Evolutionary conservation across 2,797 vertebrate genomes (phyloP).

Genomic region (Characodon lateralis): DNA sequence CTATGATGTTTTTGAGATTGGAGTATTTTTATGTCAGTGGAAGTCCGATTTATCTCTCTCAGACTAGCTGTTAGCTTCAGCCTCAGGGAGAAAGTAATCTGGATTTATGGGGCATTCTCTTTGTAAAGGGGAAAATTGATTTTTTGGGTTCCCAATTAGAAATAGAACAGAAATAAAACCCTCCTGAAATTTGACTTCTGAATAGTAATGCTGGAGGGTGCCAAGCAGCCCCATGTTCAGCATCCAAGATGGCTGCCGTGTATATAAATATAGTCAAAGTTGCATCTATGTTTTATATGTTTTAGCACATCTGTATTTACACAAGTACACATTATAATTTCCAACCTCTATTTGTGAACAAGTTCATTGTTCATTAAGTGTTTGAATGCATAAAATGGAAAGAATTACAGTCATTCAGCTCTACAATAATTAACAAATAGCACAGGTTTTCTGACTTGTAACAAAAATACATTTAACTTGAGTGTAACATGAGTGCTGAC

Average conservation of each 20-base stretch:
- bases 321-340: too few relatives aligned
- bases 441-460: background rate
- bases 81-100: background rate
- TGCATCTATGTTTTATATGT: background rate
- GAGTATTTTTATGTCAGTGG: too few relatives aligned
- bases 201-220: background rate
- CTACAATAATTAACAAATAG: background rate
- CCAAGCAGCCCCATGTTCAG: background rate
- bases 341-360: background rate
- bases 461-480: background rate
- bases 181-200: background rate
- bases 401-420: background rate
- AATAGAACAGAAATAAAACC: background rate
- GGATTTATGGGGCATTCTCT: background rate
- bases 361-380: background rate
- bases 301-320: too few relatives aligned
- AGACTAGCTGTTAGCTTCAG: background rate
- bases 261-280: background rate
- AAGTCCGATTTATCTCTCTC: too few relatives aligned
- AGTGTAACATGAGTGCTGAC: background rate
- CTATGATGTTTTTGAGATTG: too few relatives aligned
- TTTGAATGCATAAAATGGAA: background rate
- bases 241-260: background rate
- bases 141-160: background rate
- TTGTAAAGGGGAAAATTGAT: background rate